These are phyloP conservation scores for Sternotherus odoratus DNA, from an alignment of 2,797 vertebrate genomes.

Conservation along the genomic window DNA sequence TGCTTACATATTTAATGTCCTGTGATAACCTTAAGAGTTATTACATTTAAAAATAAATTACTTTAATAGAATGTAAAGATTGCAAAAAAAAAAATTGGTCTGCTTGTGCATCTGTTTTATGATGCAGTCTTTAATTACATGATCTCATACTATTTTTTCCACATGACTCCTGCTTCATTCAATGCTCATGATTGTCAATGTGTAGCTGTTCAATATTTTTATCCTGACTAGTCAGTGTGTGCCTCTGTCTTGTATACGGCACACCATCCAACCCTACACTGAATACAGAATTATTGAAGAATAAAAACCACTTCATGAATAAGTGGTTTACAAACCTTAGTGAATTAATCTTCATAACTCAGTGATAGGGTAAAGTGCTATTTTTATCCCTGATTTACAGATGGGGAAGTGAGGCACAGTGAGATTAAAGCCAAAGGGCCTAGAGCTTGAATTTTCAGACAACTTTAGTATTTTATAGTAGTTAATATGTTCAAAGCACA, in stretches of 20 bases:
- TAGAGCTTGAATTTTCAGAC: too few relatives aligned
- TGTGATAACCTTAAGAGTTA: neutral
- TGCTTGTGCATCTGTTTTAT: neutral
- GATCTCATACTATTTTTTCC: neutral
- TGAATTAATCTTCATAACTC: neutral
- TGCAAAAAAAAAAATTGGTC: neutral
- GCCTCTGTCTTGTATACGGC: slow-evolving; percentile 2
- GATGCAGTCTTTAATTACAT: neutral
- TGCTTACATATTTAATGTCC: neutral
- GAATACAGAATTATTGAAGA: neutral
- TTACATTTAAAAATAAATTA: neutral
- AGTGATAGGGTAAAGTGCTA: neutral
- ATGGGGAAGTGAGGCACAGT: neutral
- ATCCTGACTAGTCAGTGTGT: neutral
- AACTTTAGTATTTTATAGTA: too few relatives aligned
- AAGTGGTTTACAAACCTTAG: slow-evolving; percentile 4
- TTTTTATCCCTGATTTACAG: neutral
- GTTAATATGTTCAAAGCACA: too few relatives aligned
- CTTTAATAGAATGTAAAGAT: neutral
- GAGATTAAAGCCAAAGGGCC: neutral
- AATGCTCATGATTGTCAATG: neutral
- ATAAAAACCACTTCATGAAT: neutral
- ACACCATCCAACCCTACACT: slow-evolving; percentile 2
- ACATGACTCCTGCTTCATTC: neutral
- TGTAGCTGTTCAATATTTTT: neutral